Base-by-base conservation (phyloP, 2,113 vertebrate species). In the Danionella cerebrum region DNA sequence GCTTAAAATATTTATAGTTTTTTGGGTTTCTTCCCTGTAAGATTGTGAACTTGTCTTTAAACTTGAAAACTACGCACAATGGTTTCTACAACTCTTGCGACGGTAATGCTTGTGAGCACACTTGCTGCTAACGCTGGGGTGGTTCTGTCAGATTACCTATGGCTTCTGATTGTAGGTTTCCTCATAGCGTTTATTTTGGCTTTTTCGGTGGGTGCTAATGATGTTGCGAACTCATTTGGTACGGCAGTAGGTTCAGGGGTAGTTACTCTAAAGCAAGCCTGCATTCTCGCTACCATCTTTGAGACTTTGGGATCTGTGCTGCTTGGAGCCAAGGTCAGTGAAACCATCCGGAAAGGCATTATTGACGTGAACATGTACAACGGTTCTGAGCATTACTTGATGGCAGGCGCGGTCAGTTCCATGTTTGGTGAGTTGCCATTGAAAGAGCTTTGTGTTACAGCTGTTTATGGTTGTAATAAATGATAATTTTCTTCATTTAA, bases 191-290 rank as follows among this genome's bases (percentile, higher is more conserved):
- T 99, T 63, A 14, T 99, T 50, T 73, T 99, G 72, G 96, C 96
- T 14, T 99, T 99, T 80, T 99, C 96, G 0, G 96, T 99, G 0
- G 96, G 96, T 0, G 96, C 96, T 78, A 99, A 99, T 50, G 96
- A 99, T 2, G 96, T 98, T 4, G 96, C 96, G 12, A 99, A 99
- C 83, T 99, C 96, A 0, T 99, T 99, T 5, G 96, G 96, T 58
- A 99, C 96, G 0, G 96, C 96, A 0, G 96, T 98, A 62, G 96
- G 96, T 68, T 99, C 96, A 0, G 96, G 96, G 0, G 96, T 92
- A 27, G 93, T 98, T 78, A 97, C 94, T 22, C 87, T 98, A 31
- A 88, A 88, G 12, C 92, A 94, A 60, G 96, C 96, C 1, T 99
- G 96, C 51, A 52, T 98, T 73, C 75, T 99, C 35, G 96, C 96